Evolutionary conservation across 2,888 invertebrate species (phyloP).

Genomic region (Lasioglossum figueresi): DNA sequence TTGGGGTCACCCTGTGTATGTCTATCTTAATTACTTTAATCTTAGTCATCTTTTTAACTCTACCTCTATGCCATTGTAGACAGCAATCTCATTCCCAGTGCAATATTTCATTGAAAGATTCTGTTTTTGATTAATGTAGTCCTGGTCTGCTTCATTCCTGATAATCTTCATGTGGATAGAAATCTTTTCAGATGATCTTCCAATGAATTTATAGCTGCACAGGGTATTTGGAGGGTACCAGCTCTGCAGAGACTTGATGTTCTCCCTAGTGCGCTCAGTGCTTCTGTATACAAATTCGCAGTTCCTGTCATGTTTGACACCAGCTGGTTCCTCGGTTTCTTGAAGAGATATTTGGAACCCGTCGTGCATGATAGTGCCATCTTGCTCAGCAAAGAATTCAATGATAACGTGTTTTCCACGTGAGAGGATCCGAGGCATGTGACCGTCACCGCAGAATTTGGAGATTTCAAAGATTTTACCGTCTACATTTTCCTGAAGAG

Average conservation of each 20-base stretch:
- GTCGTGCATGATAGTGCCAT: slow-evolving; percentile 79
- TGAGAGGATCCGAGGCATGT: slow-evolving; percentile 75
- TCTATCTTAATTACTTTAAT: background rate
- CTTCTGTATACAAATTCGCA: slow-evolving; percentile 76
- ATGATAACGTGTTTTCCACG: slow-evolving; percentile 75
- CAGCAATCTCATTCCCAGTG: slow-evolving; percentile 77
- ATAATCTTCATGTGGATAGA: slow-evolving; percentile 76
- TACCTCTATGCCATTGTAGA: slow-evolving; percentile 76
- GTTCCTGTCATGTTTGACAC: slow-evolving; percentile 55
- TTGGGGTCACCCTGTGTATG: background rate
- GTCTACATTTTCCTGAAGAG: slow-evolving; percentile 74
- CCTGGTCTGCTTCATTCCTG: slow-evolving; percentile 66
- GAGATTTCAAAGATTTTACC: slow-evolving; percentile 76
- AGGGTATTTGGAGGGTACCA: slow-evolving; percentile 78
- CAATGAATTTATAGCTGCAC: slow-evolving; percentile 76
- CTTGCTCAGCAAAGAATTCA: slow-evolving; percentile 75
- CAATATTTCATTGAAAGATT: slow-evolving; percentile 73
- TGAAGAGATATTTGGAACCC: slow-evolving; percentile 77
- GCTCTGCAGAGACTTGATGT: slow-evolving; percentile 72
- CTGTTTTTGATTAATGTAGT: slow-evolving; percentile 48
- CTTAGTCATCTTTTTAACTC: background rate
- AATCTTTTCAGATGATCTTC: slow-evolving; percentile 71
- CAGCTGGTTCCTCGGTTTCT: slow-evolving; percentile 64
- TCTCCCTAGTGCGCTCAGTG: slow-evolving; percentile 70
- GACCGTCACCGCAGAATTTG: slow-evolving; percentile 77